Percentiles rank a stretch among this genome's conserved stretches.
These are phyloP conservation scores for Neomorphus geoffroyi DNA, from an alignment of 2,797 vertebrate species.

Conservation along the genomic window DNA sequence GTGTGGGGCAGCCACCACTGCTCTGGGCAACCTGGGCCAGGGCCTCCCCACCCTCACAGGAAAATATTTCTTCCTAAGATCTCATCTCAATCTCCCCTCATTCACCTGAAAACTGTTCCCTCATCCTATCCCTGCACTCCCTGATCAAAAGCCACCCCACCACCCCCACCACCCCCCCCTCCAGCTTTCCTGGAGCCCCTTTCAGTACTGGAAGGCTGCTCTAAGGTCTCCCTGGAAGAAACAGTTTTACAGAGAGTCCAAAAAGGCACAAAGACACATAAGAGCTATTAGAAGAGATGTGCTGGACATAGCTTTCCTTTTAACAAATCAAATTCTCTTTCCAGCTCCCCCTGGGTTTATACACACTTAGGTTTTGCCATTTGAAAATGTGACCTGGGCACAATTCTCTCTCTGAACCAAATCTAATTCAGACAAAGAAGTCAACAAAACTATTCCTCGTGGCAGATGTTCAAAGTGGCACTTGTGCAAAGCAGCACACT, in stretches of 20 bases:
- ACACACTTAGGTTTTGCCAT: neutral
- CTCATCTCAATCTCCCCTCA: too few species aligned
- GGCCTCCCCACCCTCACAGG: too few species aligned
- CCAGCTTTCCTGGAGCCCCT: too few species aligned
- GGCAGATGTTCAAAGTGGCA: neutral
- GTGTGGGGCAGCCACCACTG: too few species aligned
- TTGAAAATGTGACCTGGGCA: neutral
- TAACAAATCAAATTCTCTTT: neutral
- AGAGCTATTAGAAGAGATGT: neutral
- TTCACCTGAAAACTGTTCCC: too few species aligned
- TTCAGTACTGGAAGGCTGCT: too few species aligned
- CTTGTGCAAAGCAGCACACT: neutral
- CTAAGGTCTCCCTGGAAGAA: too few species aligned
- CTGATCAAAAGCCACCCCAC: too few species aligned
- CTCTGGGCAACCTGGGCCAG: too few species aligned
- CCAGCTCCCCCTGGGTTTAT: neutral
- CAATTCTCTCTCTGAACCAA: neutral
- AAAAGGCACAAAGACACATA: neutral
- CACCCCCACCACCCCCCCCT: too few species aligned
- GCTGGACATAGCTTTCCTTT: neutral
- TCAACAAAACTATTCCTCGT: neutral
- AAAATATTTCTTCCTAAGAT: too few species aligned
- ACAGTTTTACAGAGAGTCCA: neutral
- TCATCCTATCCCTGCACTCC: too few species aligned
- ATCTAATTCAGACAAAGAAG: neutral